Evolutionary conservation across 2,113 vertebrate genomes (phyloP), one percentile per base, ranked within the genome.

Genomic region (Chaetops frenatus): DNA sequence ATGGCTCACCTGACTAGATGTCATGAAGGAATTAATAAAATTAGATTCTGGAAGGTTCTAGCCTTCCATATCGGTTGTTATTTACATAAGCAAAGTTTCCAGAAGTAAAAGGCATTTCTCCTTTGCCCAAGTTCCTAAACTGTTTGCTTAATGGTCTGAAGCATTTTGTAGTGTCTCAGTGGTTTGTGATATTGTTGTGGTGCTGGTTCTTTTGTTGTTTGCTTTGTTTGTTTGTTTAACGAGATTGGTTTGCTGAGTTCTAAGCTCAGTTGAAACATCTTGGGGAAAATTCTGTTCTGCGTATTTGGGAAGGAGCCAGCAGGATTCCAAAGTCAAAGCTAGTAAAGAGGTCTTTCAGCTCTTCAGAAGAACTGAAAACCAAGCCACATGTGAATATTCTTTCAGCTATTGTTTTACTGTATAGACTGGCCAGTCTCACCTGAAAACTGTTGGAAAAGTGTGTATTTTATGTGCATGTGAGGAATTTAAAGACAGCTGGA

Each of bases 111-210:
- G 35, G 45, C 6, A 5, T 74, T 74, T 64, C 19, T 82, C 18
- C 27, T 66, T 53, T 69, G 12, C n/a, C 42, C 0, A 0, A 21
- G 10, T 25, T 80, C 53, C 35, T 38, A 29, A 83, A 44, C 1
- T 45, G 6, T 18, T 53, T 69, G 27, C 44, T 74, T 47, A 58
- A 45, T 35, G 19, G 17, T 86, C 12, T 65, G 51, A 78, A 73
- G 28, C 11, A 28, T 29, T 70, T 36, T 57, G 19, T 24, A 44
- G 35, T 3, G 5, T 66, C 22, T 33, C 25, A 3, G 29, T 28
- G 25, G 25, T 67, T 58, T 54, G 0, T 47, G 27, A 10, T 27
- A 23, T 44, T 16, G 11, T 18, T 33, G 21, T 51, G 48, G 33
- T 33, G 11, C 9, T 47, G 23, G 2, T n/a, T 36, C 33, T 57